A percentile compares a stretch with the other conserved stretches of the same genome.
Evolutionary conservation across 2,797 vertebrate species (phyloP).

Genomic region (Adelosebastes latens): DNA sequence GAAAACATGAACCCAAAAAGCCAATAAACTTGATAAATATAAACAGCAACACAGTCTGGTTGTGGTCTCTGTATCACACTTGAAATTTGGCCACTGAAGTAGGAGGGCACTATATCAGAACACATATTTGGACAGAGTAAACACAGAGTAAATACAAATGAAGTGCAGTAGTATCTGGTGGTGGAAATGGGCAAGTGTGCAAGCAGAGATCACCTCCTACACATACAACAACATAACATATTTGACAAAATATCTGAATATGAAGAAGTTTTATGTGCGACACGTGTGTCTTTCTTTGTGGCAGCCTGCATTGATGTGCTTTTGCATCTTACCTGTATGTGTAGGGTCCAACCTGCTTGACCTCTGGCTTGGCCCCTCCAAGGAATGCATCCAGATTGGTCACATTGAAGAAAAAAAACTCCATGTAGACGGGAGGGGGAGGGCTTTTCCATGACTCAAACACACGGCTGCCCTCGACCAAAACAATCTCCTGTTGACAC

Average conservation of each 20-base stretch:
- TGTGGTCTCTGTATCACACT: not conserved
- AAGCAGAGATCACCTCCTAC: not conserved
- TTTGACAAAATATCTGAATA: not conserved
- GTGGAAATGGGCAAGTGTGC: not conserved
- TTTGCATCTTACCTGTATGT: slow-evolving; percentile 78
- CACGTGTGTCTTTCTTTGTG: not conserved
- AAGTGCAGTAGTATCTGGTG: not conserved
- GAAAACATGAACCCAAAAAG: not conserved
- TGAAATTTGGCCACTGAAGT: not conserved
- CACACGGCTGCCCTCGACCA: slow-evolving; percentile 83
- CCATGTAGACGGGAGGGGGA: slow-evolving; percentile 84
- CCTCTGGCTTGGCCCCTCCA: slow-evolving; percentile 67
- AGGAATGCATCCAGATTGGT: slow-evolving; percentile 76
- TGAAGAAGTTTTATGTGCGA: not conserved
- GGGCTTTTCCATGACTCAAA: slow-evolving; percentile 84
- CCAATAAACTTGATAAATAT: not conserved
- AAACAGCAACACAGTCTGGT: not conserved
- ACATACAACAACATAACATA: not conserved
- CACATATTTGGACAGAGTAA: not conserved
- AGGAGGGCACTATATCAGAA: not conserved
- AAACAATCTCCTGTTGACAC: slow-evolving; percentile 80
- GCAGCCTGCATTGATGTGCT: not conserved
- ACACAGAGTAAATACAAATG: not conserved
- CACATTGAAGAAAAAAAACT: slow-evolving; percentile 85
- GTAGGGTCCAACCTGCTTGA: slow-evolving; percentile 83